phyloP scores from a whole-genome alignment of 2,888 invertebrate genomes.

The Erebia ligea region DNA sequence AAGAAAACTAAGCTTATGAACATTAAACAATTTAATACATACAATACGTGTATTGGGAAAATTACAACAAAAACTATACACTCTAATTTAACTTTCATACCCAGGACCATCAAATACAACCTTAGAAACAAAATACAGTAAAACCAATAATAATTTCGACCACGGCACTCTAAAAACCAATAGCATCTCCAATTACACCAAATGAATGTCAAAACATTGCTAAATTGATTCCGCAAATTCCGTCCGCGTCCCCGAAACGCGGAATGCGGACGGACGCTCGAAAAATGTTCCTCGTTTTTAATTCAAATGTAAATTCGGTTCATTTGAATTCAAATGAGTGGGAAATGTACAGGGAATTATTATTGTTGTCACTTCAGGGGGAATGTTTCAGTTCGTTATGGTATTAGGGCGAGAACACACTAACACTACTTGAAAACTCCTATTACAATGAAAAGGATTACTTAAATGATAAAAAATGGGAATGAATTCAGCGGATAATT shows the following conservation, averaged over 20 bases:
- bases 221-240: conserved; percentile 22
- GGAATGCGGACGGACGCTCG: conserved; percentile 48
- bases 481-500: no score
- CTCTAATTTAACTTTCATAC: no score
- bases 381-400: conserved; percentile 20
- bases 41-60: no score
- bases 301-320: conserved; percentile 67
- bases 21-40: no score
- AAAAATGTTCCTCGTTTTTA: conserved; percentile 50
- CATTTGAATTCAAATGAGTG: conserved; percentile 58
- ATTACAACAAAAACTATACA: no score
- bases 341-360: conserved; percentile 47
- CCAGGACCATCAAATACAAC: no score
- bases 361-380: conserved; percentile 42
- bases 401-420: not conserved
- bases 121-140: no score
- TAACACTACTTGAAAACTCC: no score
- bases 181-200: conserved; percentile 17
- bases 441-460: no score
- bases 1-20: no score
- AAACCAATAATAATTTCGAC: no score
- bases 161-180: not conserved
- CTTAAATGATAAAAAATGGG: no score
- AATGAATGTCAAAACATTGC: conserved; percentile 33
- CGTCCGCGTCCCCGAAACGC: conserved; percentile 39